Evolutionary conservation across 2,888 invertebrate genomes (phyloP), one percentile per base, ranked within the genome.

Genomic region (Endotricha flammealis): DNA sequence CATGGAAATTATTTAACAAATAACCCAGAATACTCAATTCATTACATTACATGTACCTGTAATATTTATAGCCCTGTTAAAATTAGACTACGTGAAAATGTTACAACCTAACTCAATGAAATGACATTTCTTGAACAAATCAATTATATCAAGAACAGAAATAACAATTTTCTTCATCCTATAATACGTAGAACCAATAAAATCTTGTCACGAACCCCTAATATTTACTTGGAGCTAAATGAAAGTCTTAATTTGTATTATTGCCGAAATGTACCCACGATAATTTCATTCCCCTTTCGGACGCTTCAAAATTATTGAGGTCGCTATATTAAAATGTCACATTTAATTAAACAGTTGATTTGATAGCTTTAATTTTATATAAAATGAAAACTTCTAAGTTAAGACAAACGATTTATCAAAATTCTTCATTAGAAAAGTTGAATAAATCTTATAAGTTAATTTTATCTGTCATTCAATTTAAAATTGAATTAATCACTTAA

Each of bases 201-300:
- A 29, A 16, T 31, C 7, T 12, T 9, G 11, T 11, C 6, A 2
- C 14, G 10, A 25, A 13, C 14, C 32, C 32, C 28, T 34, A 34
- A 34, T 37, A 28, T 38, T 34, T 28, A 32, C 25, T 14, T 34
- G 22, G 12, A 34, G 32, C 24, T 32, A 35, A 41, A 38, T 38
- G 29, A 35, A 39, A 10, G 17, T 12, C 25, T 38, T 39, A 39
- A 44, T 39, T 36, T 39, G 33, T 25, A 31, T 22, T 24, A 25
- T 32, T 9, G 27, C 20, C 12, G 29, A 33, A 33, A 34, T 23
- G 16, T 32, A 20, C 12, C 14, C 12, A 29, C 14, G 20, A 38
- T 25, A 25, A 29, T 24, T 36, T 39, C 34, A 20, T 20, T 32
- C 9, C 12, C 25, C 25, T 4, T 20, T 20, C 7, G 9, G 25